These are phyloP conservation scores for Atta texana DNA, from an alignment of 1,140 invertebrate species.

Conservation along the genomic window DNA sequence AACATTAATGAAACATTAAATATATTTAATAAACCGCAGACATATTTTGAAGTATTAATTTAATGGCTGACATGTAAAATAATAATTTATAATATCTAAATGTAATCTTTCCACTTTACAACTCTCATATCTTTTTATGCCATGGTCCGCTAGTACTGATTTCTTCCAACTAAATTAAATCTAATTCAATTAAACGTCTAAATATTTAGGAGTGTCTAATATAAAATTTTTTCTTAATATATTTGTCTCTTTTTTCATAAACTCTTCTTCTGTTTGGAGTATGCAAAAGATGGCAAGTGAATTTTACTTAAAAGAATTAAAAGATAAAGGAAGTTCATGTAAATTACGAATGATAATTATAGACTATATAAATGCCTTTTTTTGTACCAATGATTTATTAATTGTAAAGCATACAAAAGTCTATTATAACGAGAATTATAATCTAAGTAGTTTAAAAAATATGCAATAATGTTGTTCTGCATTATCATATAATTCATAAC, in stretches of 20 bases:
- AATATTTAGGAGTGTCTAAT: conserved; percentile 2
- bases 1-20: conserved; percentile 41
- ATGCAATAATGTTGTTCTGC: conserved; percentile 31
- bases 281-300: background rate
- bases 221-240: conserved; percentile 29
- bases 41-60: conserved; percentile 16
- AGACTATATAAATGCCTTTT: conserved; percentile 26
- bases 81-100: conserved; percentile 23
- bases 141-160: conserved; percentile 60
- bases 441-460: conserved; percentile 53
- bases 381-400: conserved; percentile 49
- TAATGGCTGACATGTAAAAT: background rate
- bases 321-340: conserved; percentile 40
- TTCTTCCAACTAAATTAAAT: conserved; percentile 24
- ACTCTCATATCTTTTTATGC: conserved; percentile 11
- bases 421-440: conserved; percentile 58
- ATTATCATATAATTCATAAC: conserved; percentile 27
- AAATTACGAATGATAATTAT: conserved; percentile 39
- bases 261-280: background rate
- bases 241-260: background rate
- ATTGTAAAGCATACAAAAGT: conserved; percentile 49
- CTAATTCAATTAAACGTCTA: background rate
- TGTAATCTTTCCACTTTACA: conserved; percentile 72
- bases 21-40: conserved; percentile 35
- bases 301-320: conserved; percentile 36